Evolutionary conservation across 1,140 invertebrate genomes (phyloP), one percentile per base, ranked within the genome.

Genomic region (Ceratina australensis): DNA sequence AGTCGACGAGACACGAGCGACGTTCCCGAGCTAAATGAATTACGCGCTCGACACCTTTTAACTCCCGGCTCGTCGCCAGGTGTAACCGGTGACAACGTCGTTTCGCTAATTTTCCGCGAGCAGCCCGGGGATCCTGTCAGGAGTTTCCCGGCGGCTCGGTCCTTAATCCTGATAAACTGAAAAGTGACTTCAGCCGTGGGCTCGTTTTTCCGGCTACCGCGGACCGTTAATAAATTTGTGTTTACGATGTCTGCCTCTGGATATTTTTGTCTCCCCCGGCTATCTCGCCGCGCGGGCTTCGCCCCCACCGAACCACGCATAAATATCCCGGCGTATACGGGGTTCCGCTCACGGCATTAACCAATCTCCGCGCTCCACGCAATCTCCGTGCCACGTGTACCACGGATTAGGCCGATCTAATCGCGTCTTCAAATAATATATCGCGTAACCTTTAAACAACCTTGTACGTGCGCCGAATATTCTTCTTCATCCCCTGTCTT

Each of bases 181-280:
- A 76, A 82, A 85, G 71, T 63, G 63, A 56, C 47, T 49, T 8
- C 16, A 26, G 13, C 33, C 50, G 49, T 49, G 66, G 47, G 12
- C 59, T 64, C 54, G 69, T 67, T 82, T 67, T 80, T 78, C 49
- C 59, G 56, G 59, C 63, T 61, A 63, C 26, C 16, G 64, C 64
- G 28, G 76, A 26, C 52, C 67, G 85, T 85, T 87, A 87, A 87
- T 87, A 87, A 87, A 87, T 87, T 87, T 81, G 82, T 85, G 72
- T 87, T 87, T 86, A 87, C 82, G 76, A 54, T 72, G 81, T 81
- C 80, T 80, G 68, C 2, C 59, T 42, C 69, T 47, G 59, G 69
- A 61, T 79, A 86, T 86, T 87, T 87, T 81, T 83, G 71, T 67
- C 66, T 47, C 52, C 66, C 28, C 52, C 66, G 72, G 47, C 33